Percentiles rank a stretch among this genome's conserved stretches.
Evolutionary conservation across 2,888 invertebrate genomes (phyloP).

Genomic region (Lasioglossum zephyrum): DNA sequence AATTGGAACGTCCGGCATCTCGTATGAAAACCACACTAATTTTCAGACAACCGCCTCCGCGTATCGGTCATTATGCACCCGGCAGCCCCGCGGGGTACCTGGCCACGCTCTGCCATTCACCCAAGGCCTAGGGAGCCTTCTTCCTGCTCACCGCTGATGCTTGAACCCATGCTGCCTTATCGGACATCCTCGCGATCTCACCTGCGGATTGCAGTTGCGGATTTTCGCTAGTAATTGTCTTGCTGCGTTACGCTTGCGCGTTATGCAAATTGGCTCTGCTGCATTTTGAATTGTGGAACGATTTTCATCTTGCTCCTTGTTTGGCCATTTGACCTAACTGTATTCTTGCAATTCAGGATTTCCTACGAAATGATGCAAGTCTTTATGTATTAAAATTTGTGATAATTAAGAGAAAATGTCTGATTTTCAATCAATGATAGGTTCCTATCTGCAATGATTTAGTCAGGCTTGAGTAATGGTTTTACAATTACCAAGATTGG

Average conservation of each 20-base stretch:
- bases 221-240: neutral
- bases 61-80: slow-evolving; percentile 42
- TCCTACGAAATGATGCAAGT: neutral
- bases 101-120: slow-evolving; percentile 19
- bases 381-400: no score
- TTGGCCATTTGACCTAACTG: neutral
- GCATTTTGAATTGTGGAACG: neutral
- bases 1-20: slow-evolving; percentile 62
- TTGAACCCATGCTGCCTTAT: slow-evolving; percentile 27
- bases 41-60: slow-evolving; percentile 46
- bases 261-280: neutral
- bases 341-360: neutral
- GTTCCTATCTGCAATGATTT: neutral
- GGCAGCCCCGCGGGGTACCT: slow-evolving; percentile 45
- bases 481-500: neutral
- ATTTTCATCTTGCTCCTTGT: neutral
- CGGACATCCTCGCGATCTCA: neutral
- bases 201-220: neutral
- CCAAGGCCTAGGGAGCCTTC: slow-evolving; percentile 8
- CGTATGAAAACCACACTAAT: slow-evolving; percentile 66
- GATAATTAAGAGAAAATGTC: no score
- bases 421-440: no score
- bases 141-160: slow-evolving; percentile 32
- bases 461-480: neutral
- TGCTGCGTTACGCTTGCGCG: neutral